These are phyloP conservation scores for Brienomyrus brachyistius DNA, from an alignment of 2,113 vertebrate species.

Conservation along the genomic window DNA sequence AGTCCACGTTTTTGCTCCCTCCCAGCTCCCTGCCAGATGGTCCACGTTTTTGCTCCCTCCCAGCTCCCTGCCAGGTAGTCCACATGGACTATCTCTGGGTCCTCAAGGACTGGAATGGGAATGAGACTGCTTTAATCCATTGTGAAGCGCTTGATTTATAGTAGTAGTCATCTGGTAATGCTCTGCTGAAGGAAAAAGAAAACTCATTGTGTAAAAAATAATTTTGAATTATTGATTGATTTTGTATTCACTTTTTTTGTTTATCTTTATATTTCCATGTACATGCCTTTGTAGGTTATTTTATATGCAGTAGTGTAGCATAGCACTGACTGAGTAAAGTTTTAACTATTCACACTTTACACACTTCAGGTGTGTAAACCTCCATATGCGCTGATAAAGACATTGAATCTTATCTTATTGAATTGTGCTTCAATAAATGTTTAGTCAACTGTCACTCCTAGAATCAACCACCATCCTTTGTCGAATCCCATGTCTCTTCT, in stretches of 20 bases:
- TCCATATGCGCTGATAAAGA: not conserved
- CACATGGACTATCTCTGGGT: not conserved
- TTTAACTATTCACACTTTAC: constrained; percentile 20
- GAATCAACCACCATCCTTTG: not conserved
- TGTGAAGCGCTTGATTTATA: not conserved
- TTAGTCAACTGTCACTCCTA: constrained; percentile 50
- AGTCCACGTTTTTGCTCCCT: not conserved
- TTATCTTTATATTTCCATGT: not conserved
- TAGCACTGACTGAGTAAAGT: constrained; percentile 3
- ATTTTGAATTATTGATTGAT: not conserved
- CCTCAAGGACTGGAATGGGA: not conserved
- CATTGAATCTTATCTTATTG: constrained; percentile 39
- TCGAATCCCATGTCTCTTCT: constrained; percentile 40
- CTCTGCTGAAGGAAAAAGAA: not conserved
- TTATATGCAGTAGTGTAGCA: not conserved
- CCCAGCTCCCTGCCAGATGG: not conserved
- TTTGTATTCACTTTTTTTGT: not conserved
- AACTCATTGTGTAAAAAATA: not conserved
- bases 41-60: not conserved
- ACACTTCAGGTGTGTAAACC: constrained; percentile 31
- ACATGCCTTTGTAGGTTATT: not conserved
- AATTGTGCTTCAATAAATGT: constrained; percentile 48
- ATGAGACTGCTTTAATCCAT: not conserved
- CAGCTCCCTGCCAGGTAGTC: not conserved
- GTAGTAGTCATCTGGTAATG: not conserved